A percentile compares a stretch with the other conserved stretches of the same genome.
Evolutionary conservation across 1,140 invertebrate species (phyloP).

Genomic region (Drosophila sp.): DNA sequence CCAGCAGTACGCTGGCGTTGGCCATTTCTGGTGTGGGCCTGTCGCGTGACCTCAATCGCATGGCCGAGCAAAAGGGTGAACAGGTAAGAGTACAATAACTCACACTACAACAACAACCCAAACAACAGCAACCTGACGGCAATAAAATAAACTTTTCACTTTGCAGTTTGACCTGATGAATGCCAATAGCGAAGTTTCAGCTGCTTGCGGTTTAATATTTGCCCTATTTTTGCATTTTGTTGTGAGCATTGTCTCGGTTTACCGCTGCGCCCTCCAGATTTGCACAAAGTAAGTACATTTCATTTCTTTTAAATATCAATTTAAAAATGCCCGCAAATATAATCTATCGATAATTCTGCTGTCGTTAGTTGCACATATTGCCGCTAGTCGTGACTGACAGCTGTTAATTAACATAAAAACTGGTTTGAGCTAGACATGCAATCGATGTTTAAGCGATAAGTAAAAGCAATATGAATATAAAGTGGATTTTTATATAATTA

Average conservation of each 20-base stretch:
- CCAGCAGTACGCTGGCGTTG: conserved; percentile 79
- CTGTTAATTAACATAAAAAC: conserved; percentile 34
- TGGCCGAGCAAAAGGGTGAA: conserved; percentile 71
- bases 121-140: neutral
- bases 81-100: conserved; percentile 28
- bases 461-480: no score
- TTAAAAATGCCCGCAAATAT: neutral
- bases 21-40: conserved; percentile 83
- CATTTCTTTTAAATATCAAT: neutral
- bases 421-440: neutral
- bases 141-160: conserved; percentile 25
- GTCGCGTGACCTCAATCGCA: conserved; percentile 75
- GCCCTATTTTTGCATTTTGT: conserved; percentile 79
- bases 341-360: conserved; percentile 4
- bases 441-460: neutral
- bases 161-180: conserved; percentile 71
- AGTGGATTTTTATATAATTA: no score
- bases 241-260: conserved; percentile 82
- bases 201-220: conserved; percentile 78
- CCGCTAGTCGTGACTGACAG: conserved; percentile 15
- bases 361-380: conserved; percentile 8
- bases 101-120: no score
- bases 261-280: conserved; percentile 77
- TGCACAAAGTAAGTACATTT: conserved; percentile 78
- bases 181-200: conserved; percentile 74